Percentiles rank a stretch among this genome's conserved stretches.
Conservation (phyloP, 2,888 invertebrate genomes). For the Oithona nana region DNA sequence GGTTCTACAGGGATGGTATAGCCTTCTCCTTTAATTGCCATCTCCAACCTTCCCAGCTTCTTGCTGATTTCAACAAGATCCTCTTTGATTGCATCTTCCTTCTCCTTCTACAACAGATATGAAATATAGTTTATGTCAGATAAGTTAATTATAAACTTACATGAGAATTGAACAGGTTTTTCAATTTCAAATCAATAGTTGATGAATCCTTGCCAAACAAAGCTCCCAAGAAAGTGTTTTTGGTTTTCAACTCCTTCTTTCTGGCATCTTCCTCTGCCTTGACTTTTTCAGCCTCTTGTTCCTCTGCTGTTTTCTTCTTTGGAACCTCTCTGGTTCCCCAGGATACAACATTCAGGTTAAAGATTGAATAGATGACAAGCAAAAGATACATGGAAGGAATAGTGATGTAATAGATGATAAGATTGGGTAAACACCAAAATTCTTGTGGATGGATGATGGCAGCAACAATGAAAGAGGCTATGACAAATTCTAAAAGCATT, state of each 20-base stretch:
- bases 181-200: neutral
- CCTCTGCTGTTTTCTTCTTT: slow-evolving; percentile 23
- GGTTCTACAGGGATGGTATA: neutral
- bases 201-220: neutral
- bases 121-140: neutral
- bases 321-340: slow-evolving; percentile 78
- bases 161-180: neutral
- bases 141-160: neutral
- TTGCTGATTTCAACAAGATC: neutral
- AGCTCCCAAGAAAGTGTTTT: neutral
- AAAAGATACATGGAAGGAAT: slow-evolving; percentile 89
- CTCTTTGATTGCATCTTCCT: neutral
- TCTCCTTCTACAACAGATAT: neutral
- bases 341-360: slow-evolving; percentile 76
- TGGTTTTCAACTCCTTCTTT: neutral
- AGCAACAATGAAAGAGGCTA: slow-evolving; percentile 37
- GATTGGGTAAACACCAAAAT: slow-evolving; percentile 43
- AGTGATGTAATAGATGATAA: slow-evolving; percentile 67
- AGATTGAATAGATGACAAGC: slow-evolving; percentile 71
- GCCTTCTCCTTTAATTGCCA: neutral
- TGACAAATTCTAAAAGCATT: slow-evolving; percentile 57
- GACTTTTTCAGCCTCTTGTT: neutral
- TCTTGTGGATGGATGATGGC: slow-evolving; percentile 58
- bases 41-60: neutral
- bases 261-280: slow-evolving; percentile 1